Evolutionary conservation across 2,888 invertebrate genomes (phyloP).

Genomic region (Mylabris sibirica): DNA sequence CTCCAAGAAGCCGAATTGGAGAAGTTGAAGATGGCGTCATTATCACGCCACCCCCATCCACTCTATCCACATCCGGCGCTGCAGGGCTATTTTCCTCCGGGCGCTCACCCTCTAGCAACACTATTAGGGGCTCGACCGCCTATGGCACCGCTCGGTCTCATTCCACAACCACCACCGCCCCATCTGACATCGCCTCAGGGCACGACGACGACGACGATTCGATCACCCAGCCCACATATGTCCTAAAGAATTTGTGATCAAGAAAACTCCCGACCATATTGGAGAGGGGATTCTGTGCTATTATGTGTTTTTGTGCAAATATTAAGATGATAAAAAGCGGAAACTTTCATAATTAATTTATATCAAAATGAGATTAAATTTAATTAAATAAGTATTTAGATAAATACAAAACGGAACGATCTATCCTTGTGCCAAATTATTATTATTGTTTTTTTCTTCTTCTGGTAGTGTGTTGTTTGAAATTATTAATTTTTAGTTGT

Average conservation of each 20-base stretch:
- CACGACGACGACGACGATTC: slow-evolving; percentile 39
- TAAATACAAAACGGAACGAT: background rate
- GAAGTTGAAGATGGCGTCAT: slow-evolving; percentile 86
- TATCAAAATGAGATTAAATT: background rate
- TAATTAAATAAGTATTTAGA: background rate
- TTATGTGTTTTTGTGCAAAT: background rate
- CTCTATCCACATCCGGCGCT: slow-evolving; percentile 68
- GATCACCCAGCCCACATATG: slow-evolving; percentile 59
- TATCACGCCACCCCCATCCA: slow-evolving; percentile 68
- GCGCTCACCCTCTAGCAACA: slow-evolving; percentile 66
- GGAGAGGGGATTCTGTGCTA: background rate
- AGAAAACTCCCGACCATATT: background rate
- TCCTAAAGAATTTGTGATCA: slow-evolving; percentile 45
- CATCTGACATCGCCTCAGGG: slow-evolving; percentile 62
- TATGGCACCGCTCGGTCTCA: slow-evolving; percentile 59
- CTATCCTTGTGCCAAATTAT: slow-evolving; percentile 6
- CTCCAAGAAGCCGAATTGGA: slow-evolving; percentile 98
- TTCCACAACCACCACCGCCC: slow-evolving; percentile 63
- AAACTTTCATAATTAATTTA: background rate
- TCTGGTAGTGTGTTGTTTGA: background rate
- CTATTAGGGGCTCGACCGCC: slow-evolving; percentile 61
- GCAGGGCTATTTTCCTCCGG: slow-evolving; percentile 71
- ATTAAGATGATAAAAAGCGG: too few species aligned
- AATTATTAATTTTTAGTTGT: background rate
- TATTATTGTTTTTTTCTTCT: background rate